These are phyloP conservation scores for Rhingia rostrata DNA, from an alignment of 2,888 invertebrate species.

Conservation along the genomic window DNA sequence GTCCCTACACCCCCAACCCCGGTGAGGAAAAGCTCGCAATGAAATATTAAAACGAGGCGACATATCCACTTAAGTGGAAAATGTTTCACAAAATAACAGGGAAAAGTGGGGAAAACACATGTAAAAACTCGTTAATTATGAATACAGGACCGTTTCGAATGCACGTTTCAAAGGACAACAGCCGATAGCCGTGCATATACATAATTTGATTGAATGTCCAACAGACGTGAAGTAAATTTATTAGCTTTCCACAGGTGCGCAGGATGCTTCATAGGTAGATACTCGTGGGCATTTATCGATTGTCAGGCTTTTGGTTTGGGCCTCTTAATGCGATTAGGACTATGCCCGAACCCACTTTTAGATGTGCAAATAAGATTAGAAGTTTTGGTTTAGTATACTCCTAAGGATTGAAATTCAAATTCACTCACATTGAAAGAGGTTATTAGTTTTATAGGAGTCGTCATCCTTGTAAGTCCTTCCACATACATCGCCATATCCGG, in stretches of 20 bases:
- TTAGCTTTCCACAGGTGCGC: constrained; percentile 59
- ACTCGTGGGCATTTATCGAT: constrained; percentile 42
- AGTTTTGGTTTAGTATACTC: not conserved
- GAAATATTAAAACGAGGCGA: constrained; percentile 52
- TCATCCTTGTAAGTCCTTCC: constrained; percentile 5
- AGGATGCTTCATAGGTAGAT: not conserved
- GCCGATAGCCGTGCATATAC: constrained; percentile 34
- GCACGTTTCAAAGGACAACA: constrained; percentile 39
- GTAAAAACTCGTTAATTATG: constrained; percentile 51
- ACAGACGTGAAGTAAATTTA: constrained; percentile 71
- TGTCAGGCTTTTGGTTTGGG: constrained; percentile 29
- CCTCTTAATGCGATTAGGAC: constrained; percentile 60
- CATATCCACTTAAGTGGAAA: constrained; percentile 36
- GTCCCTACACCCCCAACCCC: not conserved
- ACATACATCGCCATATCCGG: constrained; percentile 4
- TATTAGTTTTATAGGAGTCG: constrained; percentile 11
- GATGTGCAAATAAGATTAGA: constrained; percentile 33
- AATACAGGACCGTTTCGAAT: constrained; percentile 15
- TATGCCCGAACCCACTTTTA: constrained; percentile 1
- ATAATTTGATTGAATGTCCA: constrained; percentile 70
- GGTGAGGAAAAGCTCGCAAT: constrained; percentile 34
- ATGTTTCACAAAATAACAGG: not conserved
- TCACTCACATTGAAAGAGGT: constrained; percentile 36
- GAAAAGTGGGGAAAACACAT: constrained; percentile 16
- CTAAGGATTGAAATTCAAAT: constrained; percentile 32